phyloP scores from a whole-genome alignment of 1,140 invertebrate genomes.

The Zophobas atratus region DNA sequence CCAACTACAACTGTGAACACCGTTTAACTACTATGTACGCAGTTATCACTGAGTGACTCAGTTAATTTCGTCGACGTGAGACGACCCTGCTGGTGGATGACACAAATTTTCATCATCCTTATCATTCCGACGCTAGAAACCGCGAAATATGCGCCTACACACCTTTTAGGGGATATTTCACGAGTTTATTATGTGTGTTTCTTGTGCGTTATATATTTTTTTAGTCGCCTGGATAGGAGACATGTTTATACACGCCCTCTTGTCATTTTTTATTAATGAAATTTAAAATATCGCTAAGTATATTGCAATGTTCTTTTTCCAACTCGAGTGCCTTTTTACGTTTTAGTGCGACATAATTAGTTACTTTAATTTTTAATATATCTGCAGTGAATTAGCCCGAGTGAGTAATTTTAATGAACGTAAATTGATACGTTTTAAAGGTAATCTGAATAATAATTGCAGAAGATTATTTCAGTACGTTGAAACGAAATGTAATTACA shows the following conservation, averaged over 20 bases:
- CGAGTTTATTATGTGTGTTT: conserved; percentile 18
- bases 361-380: too few relatives aligned
- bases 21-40: conserved; percentile 30
- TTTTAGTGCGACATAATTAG: too few relatives aligned
- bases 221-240: neutral
- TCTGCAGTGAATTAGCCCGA: too few relatives aligned
- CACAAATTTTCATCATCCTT: conserved; percentile 39
- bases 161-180: conserved; percentile 31
- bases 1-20: conserved; percentile 25
- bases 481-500: too few relatives aligned
- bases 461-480: too few relatives aligned
- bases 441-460: too few relatives aligned
- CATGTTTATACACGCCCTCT: neutral
- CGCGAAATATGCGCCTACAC: conserved; percentile 31
- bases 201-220: neutral
- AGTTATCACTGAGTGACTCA: conserved; percentile 40
- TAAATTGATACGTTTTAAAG: too few relatives aligned
- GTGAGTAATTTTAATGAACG: too few relatives aligned
- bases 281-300: neutral
- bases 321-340: neutral
- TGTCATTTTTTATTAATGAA: conserved; percentile 8
- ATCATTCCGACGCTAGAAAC: conserved; percentile 38
- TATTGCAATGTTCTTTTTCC: neutral
- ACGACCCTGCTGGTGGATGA: conserved; percentile 36
- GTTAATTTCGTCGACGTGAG: conserved; percentile 36